phyloP scores from a whole-genome alignment of 1,140 invertebrate species.

The Meloidogyne chitwoodi region DNA sequence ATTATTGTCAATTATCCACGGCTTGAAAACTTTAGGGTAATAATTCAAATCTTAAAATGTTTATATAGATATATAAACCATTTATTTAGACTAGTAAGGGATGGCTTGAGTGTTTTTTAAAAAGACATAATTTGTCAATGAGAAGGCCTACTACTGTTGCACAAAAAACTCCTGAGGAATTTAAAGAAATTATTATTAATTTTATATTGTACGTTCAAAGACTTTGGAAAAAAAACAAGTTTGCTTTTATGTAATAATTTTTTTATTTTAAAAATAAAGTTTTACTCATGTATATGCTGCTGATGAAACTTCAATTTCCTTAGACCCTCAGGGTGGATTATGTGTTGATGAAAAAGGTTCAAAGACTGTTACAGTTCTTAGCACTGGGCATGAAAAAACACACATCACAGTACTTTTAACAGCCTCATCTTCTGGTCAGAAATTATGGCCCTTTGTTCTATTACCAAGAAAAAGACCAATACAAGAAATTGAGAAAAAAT shows the following conservation, averaged over 20 bases:
- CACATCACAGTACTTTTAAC: conserved; percentile 8
- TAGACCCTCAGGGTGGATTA: not conserved
- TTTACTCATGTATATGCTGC: not conserved
- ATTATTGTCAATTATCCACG: not conserved
- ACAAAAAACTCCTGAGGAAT: too few relatives aligned
- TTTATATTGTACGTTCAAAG: not conserved
- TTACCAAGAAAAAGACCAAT: not conserved
- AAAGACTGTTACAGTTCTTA: not conserved
- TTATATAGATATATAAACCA: not conserved
- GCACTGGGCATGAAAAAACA: not conserved
- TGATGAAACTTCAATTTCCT: not conserved
- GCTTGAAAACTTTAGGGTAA: not conserved
- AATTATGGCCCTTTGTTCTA: not conserved
- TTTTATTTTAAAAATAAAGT: not conserved
- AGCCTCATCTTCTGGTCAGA: not conserved
- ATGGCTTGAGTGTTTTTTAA: too few relatives aligned
- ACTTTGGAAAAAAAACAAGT: not conserved
- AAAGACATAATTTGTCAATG: too few relatives aligned
- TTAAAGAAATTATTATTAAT: not conserved
- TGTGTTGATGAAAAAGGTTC: not conserved
- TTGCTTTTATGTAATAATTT: not conserved
- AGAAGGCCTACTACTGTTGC: too few relatives aligned
- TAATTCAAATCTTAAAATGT: too few relatives aligned
- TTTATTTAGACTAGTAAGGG: too few relatives aligned
- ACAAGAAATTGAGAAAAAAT: not conserved